Evolutionary conservation across 2,113 vertebrate genomes (phyloP).

Genomic region (Pampusana beccarii): DNA sequence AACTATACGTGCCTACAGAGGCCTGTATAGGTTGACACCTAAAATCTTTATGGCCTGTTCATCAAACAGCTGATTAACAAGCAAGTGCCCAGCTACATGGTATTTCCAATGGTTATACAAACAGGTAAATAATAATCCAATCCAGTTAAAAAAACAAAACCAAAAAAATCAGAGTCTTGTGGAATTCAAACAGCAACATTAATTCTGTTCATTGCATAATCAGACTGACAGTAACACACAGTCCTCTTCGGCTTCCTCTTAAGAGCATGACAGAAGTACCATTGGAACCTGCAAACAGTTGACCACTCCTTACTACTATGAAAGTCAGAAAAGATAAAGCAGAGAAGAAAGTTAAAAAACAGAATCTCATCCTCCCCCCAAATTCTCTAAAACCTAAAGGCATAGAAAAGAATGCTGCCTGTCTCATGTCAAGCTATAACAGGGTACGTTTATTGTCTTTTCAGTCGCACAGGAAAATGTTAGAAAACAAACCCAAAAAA

Average conservation of each 20-base stretch:
- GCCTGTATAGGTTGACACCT: too few relatives aligned
- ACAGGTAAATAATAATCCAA: not conserved
- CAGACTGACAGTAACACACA: not conserved
- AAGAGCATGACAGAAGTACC: not conserved
- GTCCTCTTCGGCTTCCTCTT: not conserved
- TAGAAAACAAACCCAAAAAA: not conserved
- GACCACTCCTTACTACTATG: not conserved
- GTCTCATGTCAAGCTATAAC: too few relatives aligned
- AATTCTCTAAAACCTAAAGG: not conserved
- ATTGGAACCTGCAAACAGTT: not conserved
- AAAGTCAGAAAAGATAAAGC: not conserved
- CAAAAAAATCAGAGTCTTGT: too few relatives aligned
- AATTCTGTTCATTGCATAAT: not conserved
- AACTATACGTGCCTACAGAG: too few relatives aligned
- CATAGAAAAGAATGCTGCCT: too few relatives aligned
- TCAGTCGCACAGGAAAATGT: not conserved
- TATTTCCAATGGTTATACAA: not conserved
- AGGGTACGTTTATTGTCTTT: not conserved
- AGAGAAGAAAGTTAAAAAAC: not conserved
- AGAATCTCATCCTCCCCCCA: not conserved
- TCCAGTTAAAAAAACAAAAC: accelerated
- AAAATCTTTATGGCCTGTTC: too few relatives aligned
- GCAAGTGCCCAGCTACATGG: not conserved
- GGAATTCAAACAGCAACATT: not conserved
- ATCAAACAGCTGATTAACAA: not conserved